phyloP scores from a whole-genome alignment of 2,113 vertebrate genomes.

The Myotis yumanensis region DNA sequence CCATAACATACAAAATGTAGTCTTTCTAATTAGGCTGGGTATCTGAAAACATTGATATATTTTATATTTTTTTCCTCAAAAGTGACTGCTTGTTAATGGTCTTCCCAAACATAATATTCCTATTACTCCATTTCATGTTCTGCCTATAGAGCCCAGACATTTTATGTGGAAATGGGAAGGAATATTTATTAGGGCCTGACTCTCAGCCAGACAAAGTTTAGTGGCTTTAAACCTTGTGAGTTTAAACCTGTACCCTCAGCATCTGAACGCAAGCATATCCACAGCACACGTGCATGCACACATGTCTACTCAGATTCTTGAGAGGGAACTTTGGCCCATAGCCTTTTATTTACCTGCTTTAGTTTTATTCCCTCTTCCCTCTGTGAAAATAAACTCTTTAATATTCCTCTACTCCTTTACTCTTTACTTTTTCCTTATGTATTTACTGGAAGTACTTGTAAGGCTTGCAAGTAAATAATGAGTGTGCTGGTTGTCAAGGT shows the following conservation, averaged over 20 bases:
- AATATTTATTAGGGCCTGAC: neutral
- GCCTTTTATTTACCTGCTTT: neutral
- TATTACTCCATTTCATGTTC: neutral
- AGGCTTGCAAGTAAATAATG: neutral
- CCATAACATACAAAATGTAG: neutral
- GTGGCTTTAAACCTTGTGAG: neutral
- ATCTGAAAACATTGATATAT: neutral
- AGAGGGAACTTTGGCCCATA: neutral
- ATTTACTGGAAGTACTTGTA: neutral
- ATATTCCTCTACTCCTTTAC: neutral
- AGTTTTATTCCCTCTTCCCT: neutral
- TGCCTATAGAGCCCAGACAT: neutral
- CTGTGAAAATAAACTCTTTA: neutral
- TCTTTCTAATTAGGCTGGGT: neutral
- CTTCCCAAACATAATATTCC: neutral
- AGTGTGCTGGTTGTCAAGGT: neutral
- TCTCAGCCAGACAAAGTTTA: neutral
- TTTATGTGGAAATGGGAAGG: neutral
- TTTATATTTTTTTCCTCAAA: neutral
- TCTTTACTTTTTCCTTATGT: neutral
- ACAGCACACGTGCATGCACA: accelerated
- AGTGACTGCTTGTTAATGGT: neutral
- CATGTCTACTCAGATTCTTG: neutral
- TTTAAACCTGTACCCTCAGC: too few species aligned
- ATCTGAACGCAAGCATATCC: neutral